Conservation (phyloP, 2,888 invertebrate genomes). For the Pardosa pseudoannulata region DNA sequence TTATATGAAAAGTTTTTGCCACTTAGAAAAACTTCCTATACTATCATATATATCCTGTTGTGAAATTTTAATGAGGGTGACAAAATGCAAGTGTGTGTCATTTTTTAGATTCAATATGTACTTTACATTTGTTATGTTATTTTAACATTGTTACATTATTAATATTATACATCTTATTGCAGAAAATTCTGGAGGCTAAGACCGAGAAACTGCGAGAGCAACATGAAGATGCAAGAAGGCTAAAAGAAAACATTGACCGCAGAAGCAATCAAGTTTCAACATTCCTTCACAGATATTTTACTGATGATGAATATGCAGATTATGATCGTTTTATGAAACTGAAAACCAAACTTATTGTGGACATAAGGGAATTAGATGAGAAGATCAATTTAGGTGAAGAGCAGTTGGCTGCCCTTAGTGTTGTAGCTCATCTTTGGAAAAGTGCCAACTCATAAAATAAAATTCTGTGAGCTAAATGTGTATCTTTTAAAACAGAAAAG, state of each 20-base stretch:
- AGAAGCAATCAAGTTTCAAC: constrained; percentile 85
- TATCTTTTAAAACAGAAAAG: constrained; percentile 31
- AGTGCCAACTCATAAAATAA: constrained; percentile 59
- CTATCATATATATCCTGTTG: too few species aligned
- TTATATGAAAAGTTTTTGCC: too few species aligned
- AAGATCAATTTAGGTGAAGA: constrained; percentile 80
- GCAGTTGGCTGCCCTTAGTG: constrained; percentile 70
- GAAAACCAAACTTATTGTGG: constrained; percentile 90
- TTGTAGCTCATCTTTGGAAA: constrained; percentile 69
- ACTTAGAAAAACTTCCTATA: too few species aligned
- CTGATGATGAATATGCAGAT: constrained; percentile 85
- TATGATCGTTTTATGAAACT: constrained; percentile 91
- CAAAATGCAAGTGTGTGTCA: too few species aligned
- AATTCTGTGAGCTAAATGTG: not conserved
- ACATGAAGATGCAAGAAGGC: constrained; percentile 87
- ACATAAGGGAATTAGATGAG: constrained; percentile 88
- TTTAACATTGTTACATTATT: not conserved
- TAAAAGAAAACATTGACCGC: constrained; percentile 89
- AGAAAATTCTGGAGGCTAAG: constrained; percentile 84
- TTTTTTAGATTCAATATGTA: too few species aligned
- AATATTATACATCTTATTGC: constrained; percentile 46
- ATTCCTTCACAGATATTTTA: constrained; percentile 85
- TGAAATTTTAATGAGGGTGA: too few species aligned
- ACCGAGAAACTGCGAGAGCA: constrained; percentile 87
- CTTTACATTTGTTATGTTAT: too few species aligned